These are phyloP conservation scores for Ceratina australensis DNA, from an alignment of 1,140 invertebrate species.

Conservation along the genomic window DNA sequence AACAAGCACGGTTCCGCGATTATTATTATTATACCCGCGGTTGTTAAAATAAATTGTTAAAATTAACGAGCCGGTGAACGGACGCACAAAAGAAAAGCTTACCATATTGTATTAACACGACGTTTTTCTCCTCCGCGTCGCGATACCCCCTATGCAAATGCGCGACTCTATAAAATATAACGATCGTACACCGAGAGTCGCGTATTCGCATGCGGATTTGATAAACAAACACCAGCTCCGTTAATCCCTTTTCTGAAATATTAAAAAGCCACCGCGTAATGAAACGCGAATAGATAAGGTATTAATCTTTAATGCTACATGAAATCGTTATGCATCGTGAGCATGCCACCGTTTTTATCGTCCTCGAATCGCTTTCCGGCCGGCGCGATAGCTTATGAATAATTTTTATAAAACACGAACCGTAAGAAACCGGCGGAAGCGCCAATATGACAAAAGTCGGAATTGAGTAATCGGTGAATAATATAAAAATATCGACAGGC, in stretches of 20 bases:
- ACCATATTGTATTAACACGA: background rate
- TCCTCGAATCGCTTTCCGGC: background rate
- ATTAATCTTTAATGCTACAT: constrained; percentile 9
- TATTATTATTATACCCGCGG: background rate
- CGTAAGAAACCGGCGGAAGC: background rate
- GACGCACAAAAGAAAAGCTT: background rate
- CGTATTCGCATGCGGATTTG: background rate
- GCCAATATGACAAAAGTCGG: too few species aligned
- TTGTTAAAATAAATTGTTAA: background rate
- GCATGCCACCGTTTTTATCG: constrained; percentile 5
- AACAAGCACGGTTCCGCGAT: background rate
- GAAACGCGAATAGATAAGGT: background rate
- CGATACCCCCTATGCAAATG: background rate
- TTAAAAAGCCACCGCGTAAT: too few species aligned
- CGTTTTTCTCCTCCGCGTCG: background rate
- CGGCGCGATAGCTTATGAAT: background rate
- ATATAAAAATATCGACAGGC: too few species aligned
- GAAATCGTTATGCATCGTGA: constrained; percentile 2
- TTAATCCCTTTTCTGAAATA: background rate
- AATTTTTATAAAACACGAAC: background rate
- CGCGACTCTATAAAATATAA: background rate
- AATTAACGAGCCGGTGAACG: background rate
- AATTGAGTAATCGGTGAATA: background rate
- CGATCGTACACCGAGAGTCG: background rate
- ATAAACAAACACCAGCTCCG: background rate